Base-by-base conservation (phyloP, 2,888 invertebrate genomes). In the Galeruca laticollis region DNA sequence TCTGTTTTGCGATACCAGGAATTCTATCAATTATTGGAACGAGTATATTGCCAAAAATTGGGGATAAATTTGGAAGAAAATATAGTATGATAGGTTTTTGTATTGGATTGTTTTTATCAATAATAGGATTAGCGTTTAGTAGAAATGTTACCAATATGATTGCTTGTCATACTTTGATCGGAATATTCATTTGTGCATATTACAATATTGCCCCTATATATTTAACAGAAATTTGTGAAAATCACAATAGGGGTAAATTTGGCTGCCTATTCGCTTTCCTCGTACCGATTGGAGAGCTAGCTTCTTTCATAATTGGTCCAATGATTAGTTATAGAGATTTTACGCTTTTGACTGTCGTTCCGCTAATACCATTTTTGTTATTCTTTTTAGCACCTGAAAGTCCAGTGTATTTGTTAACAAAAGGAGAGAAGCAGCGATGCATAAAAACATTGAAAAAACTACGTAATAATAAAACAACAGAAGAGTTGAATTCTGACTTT, bases 81-180 rank as follows among this genome's bases (percentile, higher is more conserved):
- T 88, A 87, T 86, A 88, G 90, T 0, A 84, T 94, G 10, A 81
- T 93, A 8, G 82, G 88, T 10, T 87, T 90, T 18, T 85, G 89
- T 0, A 75, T 91, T 0, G 91, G 93, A 0, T 90, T 91, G 66
- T 82, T 91, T 26, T 40, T 90, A 0, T 92, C 75, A 1, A 49
- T 71, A 26, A 15, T 73, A 2, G 54, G 65, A 0, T 6, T 67
- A 5, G 71, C 74, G 0, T 74, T 73, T n/a, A 73, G 72, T 8
- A 60, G 62, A 8, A 54, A 60, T 3, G 54, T 77, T 10, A 5
- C 1, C 1, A 1, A 18, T 2, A 33, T 61, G 18, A 61, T 49
- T 13, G 1, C 8, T 13, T 56, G 31, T n/a, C 13, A 26, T 5
- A n/a, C 33, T 0, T 33, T 31, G 0, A 2, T 33, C 1, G 9